phyloP scores from a whole-genome alignment of 2,888 invertebrate genomes.

The Yponomeuta sedellus region DNA sequence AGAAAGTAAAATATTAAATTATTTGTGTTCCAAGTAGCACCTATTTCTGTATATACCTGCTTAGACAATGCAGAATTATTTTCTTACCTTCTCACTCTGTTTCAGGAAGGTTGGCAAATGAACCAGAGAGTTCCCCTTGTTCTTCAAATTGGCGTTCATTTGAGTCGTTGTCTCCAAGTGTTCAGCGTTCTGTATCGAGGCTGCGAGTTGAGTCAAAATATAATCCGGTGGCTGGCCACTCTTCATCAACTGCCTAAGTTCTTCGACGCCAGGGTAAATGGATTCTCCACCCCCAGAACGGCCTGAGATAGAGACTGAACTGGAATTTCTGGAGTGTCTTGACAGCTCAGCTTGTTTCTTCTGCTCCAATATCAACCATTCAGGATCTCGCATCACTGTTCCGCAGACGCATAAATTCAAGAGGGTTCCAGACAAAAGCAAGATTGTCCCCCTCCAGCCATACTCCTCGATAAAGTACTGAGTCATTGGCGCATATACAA shows the following conservation, averaged over 20 bases:
- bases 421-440: constrained; percentile 89
- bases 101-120: constrained; percentile 85
- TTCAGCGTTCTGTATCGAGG: constrained; percentile 46
- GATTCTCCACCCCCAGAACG: constrained; percentile 47
- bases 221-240: constrained; percentile 75
- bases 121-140: constrained; percentile 78
- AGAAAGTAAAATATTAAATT: constrained; percentile 10
- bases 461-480: constrained; percentile 85
- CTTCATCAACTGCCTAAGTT: constrained; percentile 76
- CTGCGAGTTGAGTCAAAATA: constrained; percentile 66
- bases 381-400: constrained; percentile 90
- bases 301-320: constrained; percentile 66
- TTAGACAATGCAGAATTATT: not conserved
- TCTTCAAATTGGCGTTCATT: constrained; percentile 33
- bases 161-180: constrained; percentile 29
- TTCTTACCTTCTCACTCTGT: constrained; percentile 79
- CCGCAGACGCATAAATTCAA: constrained; percentile 91
- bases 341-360: constrained; percentile 61
- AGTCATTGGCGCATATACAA: constrained; percentile 90
- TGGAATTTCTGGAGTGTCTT: constrained; percentile 64
- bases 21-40: not conserved
- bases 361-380: constrained; percentile 84
- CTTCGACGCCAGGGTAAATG: constrained; percentile 67
- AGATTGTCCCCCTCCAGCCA: constrained; percentile 90
- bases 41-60: not conserved